Base-by-base conservation (phyloP, 1,140 invertebrate genomes). In the Trichomalopsis sarcophagae region DNA sequence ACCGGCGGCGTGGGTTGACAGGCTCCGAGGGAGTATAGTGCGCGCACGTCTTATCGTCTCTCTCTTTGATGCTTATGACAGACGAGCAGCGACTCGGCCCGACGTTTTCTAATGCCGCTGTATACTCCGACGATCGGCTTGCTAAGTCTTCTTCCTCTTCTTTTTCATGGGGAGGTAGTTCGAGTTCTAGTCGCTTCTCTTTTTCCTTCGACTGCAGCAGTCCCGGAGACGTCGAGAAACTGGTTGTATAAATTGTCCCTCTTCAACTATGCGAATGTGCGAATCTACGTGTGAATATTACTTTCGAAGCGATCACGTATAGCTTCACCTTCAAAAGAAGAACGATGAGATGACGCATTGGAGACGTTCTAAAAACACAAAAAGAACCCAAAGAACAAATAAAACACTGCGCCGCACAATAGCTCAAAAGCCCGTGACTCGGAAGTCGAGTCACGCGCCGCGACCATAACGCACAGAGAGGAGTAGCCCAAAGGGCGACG, bases 361-460 rank as follows among this genome's bases (percentile, higher is more conserved):
- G 33, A 36, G 3, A 0, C 33, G 1, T 44, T 44, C 40, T 44
- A 5, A 44, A 44, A 50, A 76, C n/a, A 50, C n/a, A 23, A 50
- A n/a, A 78, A 62, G 55, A 21, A 14, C 21, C 55, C 55, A 62
- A 62, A 62, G n/a, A 62, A 6, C 0, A 62, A 62, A 21, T 0
- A 21, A 44, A 44, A 44, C 40, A 44, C 9, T 44, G 0, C 21
- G 55, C 17, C 6, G 17, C 55, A 62, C 55, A 62, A 62, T 62
- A 6, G 55, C 21, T 78, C 27, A 55, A 55, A 79, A 55, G n/a
- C n/a, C 27, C 55, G 47, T 21, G 62, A 50, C 47, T 73, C 80
- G 68, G 5, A 75, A 75, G 81, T 82, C 69, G 17, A 50, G 74
- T 84, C 62, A 69, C 82, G 62, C 55, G 55, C 44, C 9, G 55